phyloP scores from a whole-genome alignment of 1,140 invertebrate genomes.

The Radopholus similis region DNA sequence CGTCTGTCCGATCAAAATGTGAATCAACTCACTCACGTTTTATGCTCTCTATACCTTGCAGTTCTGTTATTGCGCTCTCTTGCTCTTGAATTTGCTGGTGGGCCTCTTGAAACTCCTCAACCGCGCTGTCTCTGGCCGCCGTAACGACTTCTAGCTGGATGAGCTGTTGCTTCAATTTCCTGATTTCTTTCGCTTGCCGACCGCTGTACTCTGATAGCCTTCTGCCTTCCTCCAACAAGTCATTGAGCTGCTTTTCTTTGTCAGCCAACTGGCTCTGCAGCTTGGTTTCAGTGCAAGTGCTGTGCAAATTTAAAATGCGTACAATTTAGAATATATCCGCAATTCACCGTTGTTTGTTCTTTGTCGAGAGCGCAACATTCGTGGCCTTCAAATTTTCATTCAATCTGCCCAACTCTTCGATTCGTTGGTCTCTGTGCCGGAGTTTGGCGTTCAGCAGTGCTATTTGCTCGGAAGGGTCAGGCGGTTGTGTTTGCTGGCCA shows the following conservation, averaged over 20 bases:
- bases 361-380: conserved; percentile 32
- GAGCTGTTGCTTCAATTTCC: conserved; percentile 29
- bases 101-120: conserved; percentile 25
- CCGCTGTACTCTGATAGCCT: conserved; percentile 28
- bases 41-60: conserved; percentile 15
- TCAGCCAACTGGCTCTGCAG: conserved; percentile 48
- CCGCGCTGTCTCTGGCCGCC: conserved; percentile 27
- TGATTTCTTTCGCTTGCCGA: conserved; percentile 29
- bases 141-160: conserved; percentile 28
- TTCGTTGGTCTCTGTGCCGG: conserved; percentile 38
- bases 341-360: conserved; percentile 42
- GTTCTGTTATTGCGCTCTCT: conserved; percentile 1
- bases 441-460: conserved; percentile 33
- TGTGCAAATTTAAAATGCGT: conserved; percentile 9
- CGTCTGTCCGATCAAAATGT: conserved; percentile 15
- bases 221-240: conserved; percentile 49
- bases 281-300: conserved; percentile 42
- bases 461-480: conserved; percentile 23
- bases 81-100: conserved; percentile 30
- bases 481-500: neutral
- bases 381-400: conserved; percentile 41
- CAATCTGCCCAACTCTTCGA: conserved; percentile 36
- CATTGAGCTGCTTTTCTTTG: conserved; percentile 47
- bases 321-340: neutral
- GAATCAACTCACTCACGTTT: neutral